A percentile compares a stretch with the other conserved stretches of the same genome.
Evolutionary conservation across 2,888 invertebrate species (phyloP).

Genomic region (Saturnia japonica): DNA sequence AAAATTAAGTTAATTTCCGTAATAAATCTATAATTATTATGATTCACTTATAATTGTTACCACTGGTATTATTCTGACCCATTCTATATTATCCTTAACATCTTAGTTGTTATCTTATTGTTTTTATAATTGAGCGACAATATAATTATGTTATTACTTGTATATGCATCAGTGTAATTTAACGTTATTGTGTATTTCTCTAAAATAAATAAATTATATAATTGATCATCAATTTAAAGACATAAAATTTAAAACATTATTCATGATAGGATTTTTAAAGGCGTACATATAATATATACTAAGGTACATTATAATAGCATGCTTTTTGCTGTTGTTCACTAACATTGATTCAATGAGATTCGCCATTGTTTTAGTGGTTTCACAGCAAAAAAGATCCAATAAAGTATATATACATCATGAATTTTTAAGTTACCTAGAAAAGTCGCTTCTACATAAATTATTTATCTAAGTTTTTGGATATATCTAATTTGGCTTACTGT

Average conservation of each 20-base stretch:
- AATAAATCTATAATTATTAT: not conserved
- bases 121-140: not conserved
- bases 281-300: not conserved
- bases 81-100: not conserved
- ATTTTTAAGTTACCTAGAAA: slow-evolving; percentile 31
- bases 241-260: not conserved
- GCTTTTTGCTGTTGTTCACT: slow-evolving; percentile 32
- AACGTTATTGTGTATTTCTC: not conserved
- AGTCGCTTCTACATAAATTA: slow-evolving; percentile 42
- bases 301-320: slow-evolving; percentile 7
- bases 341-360: slow-evolving; percentile 32
- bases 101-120: not conserved
- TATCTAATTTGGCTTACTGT: slow-evolving; percentile 18
- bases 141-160: not conserved
- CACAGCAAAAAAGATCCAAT: slow-evolving; percentile 42
- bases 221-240: not conserved
- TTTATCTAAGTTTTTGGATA: slow-evolving; percentile 33
- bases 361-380: slow-evolving; percentile 44
- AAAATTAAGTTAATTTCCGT: not conserved
- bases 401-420: slow-evolving; percentile 30
- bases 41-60: not conserved
- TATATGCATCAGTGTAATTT: not conserved
- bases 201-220: not conserved
- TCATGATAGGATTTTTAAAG: not conserved
- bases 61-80: not conserved